phyloP scores from a whole-genome alignment of 2,113 vertebrate genomes.

The Mormyrus lacerda region DNA sequence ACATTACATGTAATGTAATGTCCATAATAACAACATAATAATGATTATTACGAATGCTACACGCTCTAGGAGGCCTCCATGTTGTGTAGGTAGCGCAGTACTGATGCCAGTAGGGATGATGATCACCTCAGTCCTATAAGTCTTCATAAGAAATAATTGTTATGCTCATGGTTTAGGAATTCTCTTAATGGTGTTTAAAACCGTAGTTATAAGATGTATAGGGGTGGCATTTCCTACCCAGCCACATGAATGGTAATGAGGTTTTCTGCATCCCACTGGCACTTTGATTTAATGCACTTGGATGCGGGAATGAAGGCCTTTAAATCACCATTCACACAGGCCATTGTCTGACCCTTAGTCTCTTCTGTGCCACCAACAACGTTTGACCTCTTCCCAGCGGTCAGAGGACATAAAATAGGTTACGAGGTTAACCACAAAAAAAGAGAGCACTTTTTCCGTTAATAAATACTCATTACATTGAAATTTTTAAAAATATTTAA shows the following conservation, averaged over 20 bases:
- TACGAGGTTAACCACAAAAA: neutral
- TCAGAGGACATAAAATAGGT: conserved; percentile 27
- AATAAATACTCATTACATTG: neutral
- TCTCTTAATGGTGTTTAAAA: neutral
- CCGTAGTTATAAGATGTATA: neutral
- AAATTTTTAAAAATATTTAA: neutral
- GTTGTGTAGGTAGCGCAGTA: too few relatives aligned
- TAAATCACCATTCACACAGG: conserved; percentile 10
- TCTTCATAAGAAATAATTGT: neutral
- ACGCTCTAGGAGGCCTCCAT: neutral
- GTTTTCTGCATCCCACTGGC: neutral
- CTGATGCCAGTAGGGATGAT: neutral
- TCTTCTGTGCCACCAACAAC: conserved; percentile 27
- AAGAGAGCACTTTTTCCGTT: neutral
- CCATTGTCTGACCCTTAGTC: conserved; percentile 26
- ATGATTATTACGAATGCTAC: neutral
- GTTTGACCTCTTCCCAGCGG: conserved; percentile 24
- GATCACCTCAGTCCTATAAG: neutral
- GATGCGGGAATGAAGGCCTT: conserved; percentile 16
- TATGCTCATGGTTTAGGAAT: neutral
- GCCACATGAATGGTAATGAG: neutral
- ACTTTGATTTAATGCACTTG: conserved; percentile 30
- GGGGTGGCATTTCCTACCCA: neutral
- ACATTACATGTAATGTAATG: neutral
- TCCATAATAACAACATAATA: neutral